Conservation (phyloP, 2,888 invertebrate species). For the Nipponacmea schrenckii region DNA sequence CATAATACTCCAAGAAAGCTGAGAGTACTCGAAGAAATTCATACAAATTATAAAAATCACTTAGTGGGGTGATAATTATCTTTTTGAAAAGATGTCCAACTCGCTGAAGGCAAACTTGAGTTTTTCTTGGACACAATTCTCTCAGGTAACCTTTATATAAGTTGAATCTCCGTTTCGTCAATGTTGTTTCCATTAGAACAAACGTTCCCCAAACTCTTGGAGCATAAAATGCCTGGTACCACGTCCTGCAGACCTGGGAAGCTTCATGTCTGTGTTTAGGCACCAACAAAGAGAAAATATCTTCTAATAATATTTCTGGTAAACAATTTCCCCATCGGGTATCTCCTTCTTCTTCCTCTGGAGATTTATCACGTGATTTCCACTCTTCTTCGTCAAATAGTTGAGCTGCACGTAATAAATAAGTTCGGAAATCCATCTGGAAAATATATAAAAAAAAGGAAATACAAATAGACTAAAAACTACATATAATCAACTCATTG, state of each 20-base stretch:
- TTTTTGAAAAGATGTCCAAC: conserved; percentile 77
- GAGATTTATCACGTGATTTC: not conserved
- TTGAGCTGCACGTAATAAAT: not conserved
- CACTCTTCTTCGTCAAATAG: not conserved
- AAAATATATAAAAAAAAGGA: not conserved
- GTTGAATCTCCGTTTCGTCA: conserved; percentile 81
- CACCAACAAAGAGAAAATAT: conserved; percentile 77
- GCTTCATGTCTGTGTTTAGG: conserved; percentile 80
- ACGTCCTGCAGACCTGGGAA: conserved; percentile 72
- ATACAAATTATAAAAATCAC: conserved; percentile 83
- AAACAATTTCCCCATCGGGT: conserved; percentile 73
- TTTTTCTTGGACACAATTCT: conserved; percentile 70
- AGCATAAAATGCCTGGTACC: conserved; percentile 75
- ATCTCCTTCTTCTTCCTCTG: conserved; percentile 26
- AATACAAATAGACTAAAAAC: too few relatives aligned
- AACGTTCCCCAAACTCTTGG: conserved; percentile 80
- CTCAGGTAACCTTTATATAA: conserved; percentile 86
- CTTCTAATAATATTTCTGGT: conserved; percentile 80
- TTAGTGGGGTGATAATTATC: conserved; percentile 78
- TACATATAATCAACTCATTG: too few relatives aligned
- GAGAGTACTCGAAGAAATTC: conserved; percentile 86
- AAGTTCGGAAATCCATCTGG: not conserved
- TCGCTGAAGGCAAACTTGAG: conserved; percentile 74
- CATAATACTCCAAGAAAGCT: conserved; percentile 75
- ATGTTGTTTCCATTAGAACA: conserved; percentile 77